Base-by-base conservation (phyloP, 2,797 vertebrate species). In the Gobionotothen gibberifrons region DNA sequence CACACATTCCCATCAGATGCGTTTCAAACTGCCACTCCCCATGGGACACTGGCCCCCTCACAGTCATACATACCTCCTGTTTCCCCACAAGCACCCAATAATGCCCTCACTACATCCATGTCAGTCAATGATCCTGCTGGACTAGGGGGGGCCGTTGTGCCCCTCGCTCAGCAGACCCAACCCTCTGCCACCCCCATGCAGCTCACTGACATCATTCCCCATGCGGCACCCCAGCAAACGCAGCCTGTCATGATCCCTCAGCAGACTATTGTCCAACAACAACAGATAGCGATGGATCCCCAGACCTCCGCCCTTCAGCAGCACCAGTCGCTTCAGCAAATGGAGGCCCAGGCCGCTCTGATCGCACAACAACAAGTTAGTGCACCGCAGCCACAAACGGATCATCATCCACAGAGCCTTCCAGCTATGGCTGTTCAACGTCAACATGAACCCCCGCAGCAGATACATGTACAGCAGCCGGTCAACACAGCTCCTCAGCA, bases 1-100 rank as follows among this genome's bases (percentile, higher is more conserved):
- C 89, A 95, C 91, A 78, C 93, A 86, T 94, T 93, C 87, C 84
- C 93, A 79, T 79, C 93, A 84, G 94, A 95, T 68, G 64, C 83
- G 75, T 86, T 93, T 69, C 93, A 95, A 74, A 90, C 87, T 48
- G 65, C 89, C 51, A 85, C 89, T 72, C 84, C 90, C 61, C 92
- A 92, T 58, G 82, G 83, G 51, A 89, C 93, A 55, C 44, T 91
- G 75, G 83, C 90, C 57, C 86, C 91, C 56, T 89, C 94, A 39
- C 94, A 95, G 76, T 87, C 93, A 79, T 91, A 91, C 78, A 87
- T 95, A 68, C 90, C 92, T 69, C 78, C 91, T 5, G 76, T 94
- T 82, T 95, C 94, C 72, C 90, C 92, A 83, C 94, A 95, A 85
- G 88, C 92, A 44, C 84, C 91, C 78, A 81, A 90, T 74, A 86